A percentile compares a stretch with the other conserved stretches of the same genome.
phyloP scores from a whole-genome alignment of 2,888 invertebrate genomes.

The Peribatodes rhomboidaria region DNA sequence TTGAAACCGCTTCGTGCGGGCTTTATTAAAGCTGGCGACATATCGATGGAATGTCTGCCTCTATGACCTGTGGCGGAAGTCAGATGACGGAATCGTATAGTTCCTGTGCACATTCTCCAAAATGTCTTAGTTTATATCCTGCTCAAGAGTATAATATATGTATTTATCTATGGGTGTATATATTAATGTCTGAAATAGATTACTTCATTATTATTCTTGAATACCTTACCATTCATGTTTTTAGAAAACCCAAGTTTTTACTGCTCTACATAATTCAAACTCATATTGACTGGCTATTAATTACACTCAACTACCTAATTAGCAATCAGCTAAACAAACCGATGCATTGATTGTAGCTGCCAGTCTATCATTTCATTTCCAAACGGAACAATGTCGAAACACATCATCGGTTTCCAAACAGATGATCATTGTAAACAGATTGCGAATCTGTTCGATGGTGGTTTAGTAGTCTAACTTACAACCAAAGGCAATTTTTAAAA shows the following conservation, averaged over 20 bases:
- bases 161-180: too few species aligned
- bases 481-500: conserved; percentile 15
- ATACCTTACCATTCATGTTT: too few species aligned
- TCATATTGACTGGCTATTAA: neutral
- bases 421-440: conserved; percentile 22
- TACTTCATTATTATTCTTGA: too few species aligned
- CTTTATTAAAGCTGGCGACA: too few species aligned
- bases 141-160: too few species aligned
- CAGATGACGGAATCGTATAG: too few species aligned
- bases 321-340: conserved; percentile 5
- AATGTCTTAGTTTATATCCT: neutral
- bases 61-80: too few species aligned
- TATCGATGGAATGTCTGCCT: too few species aligned
- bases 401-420: conserved; percentile 20
- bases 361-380: conserved; percentile 8
- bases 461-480: conserved; percentile 38
- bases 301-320: neutral
- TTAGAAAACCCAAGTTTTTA: too few species aligned
- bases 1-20: too few species aligned
- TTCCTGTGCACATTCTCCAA: too few species aligned
- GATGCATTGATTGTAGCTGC: conserved; percentile 3
- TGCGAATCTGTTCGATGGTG: conserved; percentile 17
- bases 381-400: conserved; percentile 11
- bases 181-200: too few species aligned
- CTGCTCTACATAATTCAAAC: neutral